Percentiles rank a stretch among this genome's conserved stretches.
phyloP scores from a whole-genome alignment of 53 echinoderm and acorn worm species.

The Luidia sarsii region DNA sequence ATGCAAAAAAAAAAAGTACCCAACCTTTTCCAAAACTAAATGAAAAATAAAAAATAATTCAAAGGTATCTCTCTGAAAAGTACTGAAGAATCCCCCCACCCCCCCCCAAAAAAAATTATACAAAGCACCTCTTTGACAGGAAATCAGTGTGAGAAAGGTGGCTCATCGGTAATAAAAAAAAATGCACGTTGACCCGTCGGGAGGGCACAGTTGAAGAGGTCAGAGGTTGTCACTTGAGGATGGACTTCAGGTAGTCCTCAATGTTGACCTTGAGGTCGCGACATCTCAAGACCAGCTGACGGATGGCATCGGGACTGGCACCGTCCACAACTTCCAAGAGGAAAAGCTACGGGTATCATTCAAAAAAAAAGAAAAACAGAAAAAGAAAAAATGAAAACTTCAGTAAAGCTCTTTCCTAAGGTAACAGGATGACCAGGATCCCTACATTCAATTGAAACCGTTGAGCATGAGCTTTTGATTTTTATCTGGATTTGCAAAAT shows the following conservation, averaged over 20 bases:
- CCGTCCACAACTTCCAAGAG: constrained; percentile 56
- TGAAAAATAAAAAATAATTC: neutral
- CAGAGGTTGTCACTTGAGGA: constrained; percentile 21
- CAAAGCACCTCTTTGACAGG: too few relatives aligned
- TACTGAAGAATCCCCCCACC: neutral
- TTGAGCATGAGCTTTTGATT: too few relatives aligned
- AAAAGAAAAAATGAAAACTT: too few relatives aligned
- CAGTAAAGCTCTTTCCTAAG: too few relatives aligned
- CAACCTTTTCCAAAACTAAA: too few relatives aligned
- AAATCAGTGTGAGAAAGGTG: too few relatives aligned
- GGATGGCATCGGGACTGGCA: constrained; percentile 35
- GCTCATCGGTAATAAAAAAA: neutral
- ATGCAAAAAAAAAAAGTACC: too few relatives aligned
- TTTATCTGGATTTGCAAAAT: too few relatives aligned
- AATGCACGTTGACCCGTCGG: neutral
- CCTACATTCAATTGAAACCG: too few relatives aligned
- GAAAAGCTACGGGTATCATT: too few relatives aligned
- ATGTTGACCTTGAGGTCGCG: constrained; percentile 61
- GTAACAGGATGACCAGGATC: too few relatives aligned
- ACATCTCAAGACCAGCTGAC: constrained; percentile 44
- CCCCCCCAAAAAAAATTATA: neutral
- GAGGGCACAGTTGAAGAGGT: neutral
- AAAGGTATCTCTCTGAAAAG: neutral
- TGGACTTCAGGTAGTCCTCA: constrained; percentile 59
- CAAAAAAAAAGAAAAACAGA: too few relatives aligned